Percentiles rank a stretch among this genome's conserved stretches.
These are phyloP conservation scores for Panurus biarmicus DNA, from an alignment of 2,113 vertebrate genomes.

Conservation along the genomic window DNA sequence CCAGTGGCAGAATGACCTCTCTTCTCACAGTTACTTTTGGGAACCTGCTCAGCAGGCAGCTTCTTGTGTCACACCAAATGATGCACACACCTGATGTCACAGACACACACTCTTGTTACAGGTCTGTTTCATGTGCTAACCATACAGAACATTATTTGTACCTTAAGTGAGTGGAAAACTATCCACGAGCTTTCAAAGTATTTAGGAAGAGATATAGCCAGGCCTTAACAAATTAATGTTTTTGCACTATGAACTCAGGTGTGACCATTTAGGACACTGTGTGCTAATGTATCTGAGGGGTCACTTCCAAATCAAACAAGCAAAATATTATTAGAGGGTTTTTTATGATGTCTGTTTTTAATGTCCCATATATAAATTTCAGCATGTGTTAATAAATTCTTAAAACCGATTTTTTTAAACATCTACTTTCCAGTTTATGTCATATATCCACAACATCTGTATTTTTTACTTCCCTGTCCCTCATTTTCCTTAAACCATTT, in stretches of 20 bases:
- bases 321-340: not conserved
- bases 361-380: not conserved
- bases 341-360: not conserved
- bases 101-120: not conserved
- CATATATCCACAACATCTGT: not conserved
- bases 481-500: not conserved
- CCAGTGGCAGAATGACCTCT: not conserved
- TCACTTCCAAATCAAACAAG: not conserved
- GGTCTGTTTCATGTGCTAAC: not conserved
- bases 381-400: not conserved
- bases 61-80: not conserved
- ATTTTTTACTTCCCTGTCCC: not conserved
- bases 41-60: not conserved
- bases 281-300: not conserved
- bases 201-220: not conserved
- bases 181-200: not conserved
- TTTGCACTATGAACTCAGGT: not conserved
- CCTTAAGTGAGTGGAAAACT: not conserved
- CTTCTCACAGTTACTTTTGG: not conserved
- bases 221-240: not conserved
- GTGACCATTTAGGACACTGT: not conserved
- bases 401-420: not conserved
- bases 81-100: not conserved
- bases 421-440: not conserved
- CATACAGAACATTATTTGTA: not conserved